These are phyloP conservation scores for Microcebus jonahi DNA, from an alignment of 2,113 vertebrate species.

Conservation along the genomic window DNA sequence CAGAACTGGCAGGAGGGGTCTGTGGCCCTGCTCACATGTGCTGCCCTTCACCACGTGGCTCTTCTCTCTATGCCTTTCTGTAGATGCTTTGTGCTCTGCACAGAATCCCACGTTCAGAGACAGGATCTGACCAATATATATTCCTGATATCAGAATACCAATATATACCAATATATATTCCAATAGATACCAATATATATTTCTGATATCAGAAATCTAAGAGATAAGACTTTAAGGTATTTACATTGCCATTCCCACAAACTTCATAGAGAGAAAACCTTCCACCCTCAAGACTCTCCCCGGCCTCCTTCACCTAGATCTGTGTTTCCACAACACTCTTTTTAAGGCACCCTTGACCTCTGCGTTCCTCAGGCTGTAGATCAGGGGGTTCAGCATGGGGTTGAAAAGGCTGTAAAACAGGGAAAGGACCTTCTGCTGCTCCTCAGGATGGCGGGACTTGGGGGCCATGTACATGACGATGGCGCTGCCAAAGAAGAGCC, in stretches of 20 bases:
- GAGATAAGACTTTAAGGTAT: neutral
- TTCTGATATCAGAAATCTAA: neutral
- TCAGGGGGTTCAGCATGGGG: conserved; percentile 71
- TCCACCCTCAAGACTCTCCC: neutral
- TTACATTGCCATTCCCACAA: neutral
- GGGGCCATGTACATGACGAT: conserved; percentile 66
- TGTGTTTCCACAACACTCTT: conserved; percentile 10
- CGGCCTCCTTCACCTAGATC: neutral
- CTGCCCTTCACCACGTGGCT: neutral
- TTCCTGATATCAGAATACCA: neutral
- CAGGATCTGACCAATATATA: neutral
- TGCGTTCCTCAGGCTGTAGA: conserved; percentile 72
- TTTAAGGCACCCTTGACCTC: conserved; percentile 62
- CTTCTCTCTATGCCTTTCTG: neutral
- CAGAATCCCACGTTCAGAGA: neutral
- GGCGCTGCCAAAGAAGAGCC: conserved; percentile 59
- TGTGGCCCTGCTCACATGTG: too few relatives aligned
- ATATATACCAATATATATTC: too few relatives aligned
- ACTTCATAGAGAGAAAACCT: neutral
- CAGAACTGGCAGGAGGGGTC: neutral
- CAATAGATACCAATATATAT: neutral
- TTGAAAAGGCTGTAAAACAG: conserved; percentile 77
- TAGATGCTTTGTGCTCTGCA: neutral
- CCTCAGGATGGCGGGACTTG: conserved; percentile 21
- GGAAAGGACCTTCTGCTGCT: conserved; percentile 70